Conservation (phyloP, 2,797 vertebrate species). For the Microctenopoma stevenorrisi region DNA sequence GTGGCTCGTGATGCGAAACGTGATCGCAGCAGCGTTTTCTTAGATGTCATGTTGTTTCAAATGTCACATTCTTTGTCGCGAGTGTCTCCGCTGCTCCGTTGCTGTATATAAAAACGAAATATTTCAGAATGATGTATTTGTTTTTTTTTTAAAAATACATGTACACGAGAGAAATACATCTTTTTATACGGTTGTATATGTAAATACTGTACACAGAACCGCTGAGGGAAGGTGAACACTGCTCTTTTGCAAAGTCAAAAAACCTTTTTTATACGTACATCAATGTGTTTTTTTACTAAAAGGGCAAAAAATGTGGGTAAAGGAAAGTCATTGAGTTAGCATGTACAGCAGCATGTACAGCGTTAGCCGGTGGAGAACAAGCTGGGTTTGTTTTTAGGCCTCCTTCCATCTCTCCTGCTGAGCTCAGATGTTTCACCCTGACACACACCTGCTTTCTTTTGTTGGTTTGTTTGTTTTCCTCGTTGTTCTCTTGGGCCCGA, state of each 20-base stretch:
- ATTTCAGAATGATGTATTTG: slow-evolving; percentile 52
- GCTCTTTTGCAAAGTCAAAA: slow-evolving; percentile 54
- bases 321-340: slow-evolving; percentile 49
- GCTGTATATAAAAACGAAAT: slow-evolving; percentile 53
- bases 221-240: slow-evolving; percentile 18
- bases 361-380: slow-evolving; percentile 55
- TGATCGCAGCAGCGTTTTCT: background rate
- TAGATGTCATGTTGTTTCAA: background rate
- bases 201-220: slow-evolving; percentile 63
- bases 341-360: slow-evolving; percentile 54
- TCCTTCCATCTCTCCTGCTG: slow-evolving; percentile 39
- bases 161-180: slow-evolving; percentile 41
- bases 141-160: slow-evolving; percentile 34
- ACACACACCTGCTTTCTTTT: slow-evolving; percentile 34
- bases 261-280: slow-evolving; percentile 59
- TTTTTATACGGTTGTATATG: slow-evolving; percentile 65
- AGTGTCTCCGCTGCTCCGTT: slow-evolving; percentile 50
- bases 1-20: slow-evolving; percentile 2
- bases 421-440: slow-evolving; percentile 43
- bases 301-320: slow-evolving; percentile 32
- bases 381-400: slow-evolving; percentile 37
- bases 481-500: slow-evolving; percentile 26
- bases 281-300: slow-evolving; percentile 66
- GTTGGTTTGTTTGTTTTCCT: background rate
- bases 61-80: slow-evolving; percentile 30